Conservation (phyloP, 2,888 invertebrate species). For the Azorinus chamasolen region DNA sequence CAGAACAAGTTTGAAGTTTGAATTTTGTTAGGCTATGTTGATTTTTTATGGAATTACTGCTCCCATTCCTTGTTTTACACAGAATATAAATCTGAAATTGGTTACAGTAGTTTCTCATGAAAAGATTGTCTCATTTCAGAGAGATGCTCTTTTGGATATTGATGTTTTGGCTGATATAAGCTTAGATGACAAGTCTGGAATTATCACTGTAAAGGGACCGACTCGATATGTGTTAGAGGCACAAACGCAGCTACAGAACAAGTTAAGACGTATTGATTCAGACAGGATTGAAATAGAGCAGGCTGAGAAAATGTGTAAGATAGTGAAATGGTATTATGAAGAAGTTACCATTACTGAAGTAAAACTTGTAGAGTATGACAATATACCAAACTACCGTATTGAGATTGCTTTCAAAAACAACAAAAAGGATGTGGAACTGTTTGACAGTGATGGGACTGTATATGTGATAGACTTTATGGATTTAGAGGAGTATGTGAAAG, state of each 20-base stretch:
- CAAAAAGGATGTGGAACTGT: conserved; percentile 21
- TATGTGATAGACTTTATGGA: conserved; percentile 47
- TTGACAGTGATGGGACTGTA: conserved; percentile 14
- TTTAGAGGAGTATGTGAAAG: conserved; percentile 52
- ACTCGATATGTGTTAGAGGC: conserved; percentile 41
- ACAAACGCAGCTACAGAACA: conserved; percentile 26
- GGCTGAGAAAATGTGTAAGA: conserved; percentile 34
- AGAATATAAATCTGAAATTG: no score
- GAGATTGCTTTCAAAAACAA: conserved; percentile 58
- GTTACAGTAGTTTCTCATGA: no score
- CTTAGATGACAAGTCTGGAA: conserved; percentile 36
- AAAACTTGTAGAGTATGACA: conserved; percentile 25
- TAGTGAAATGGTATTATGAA: conserved; percentile 53
- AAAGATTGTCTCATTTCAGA: no score
- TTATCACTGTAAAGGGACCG: conserved; percentile 53
- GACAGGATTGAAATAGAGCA: background rate
- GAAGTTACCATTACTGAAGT: conserved; percentile 17
- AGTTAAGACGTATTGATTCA: conserved; percentile 36
- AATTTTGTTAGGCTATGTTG: no score
- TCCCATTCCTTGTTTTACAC: no score
- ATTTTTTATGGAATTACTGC: no score
- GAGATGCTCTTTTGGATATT: no score
- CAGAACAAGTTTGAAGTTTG: no score
- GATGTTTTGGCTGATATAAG: conserved; percentile 35
- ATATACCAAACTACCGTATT: conserved; percentile 44